phyloP scores from a whole-genome alignment of 2,797 vertebrate genomes.

The Adelosebastes latens region DNA sequence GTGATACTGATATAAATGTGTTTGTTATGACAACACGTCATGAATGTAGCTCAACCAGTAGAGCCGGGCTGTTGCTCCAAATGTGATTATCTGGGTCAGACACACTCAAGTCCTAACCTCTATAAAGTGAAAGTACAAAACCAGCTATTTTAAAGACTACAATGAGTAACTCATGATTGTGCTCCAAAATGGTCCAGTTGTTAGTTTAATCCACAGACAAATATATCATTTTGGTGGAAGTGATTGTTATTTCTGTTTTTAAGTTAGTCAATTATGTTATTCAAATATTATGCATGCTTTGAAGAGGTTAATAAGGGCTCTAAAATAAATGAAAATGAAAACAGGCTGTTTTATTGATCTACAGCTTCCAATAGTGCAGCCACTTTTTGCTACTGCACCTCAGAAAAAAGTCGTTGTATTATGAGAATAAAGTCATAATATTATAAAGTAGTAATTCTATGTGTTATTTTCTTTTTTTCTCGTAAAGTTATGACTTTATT shows the following conservation, averaged over 20 bases:
- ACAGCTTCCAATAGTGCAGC: background rate
- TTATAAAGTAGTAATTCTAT: too few relatives aligned
- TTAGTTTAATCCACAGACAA: background rate
- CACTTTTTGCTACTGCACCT: background rate
- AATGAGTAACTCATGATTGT: background rate
- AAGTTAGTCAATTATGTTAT: background rate
- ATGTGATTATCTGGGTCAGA: conserved; percentile 8
- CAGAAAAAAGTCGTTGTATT: too few relatives aligned
- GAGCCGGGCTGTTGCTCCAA: conserved; percentile 4
- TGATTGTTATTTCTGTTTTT: background rate
- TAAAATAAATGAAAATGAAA: background rate
- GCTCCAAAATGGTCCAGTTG: background rate
- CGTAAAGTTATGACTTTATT: too few relatives aligned
- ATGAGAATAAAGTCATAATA: too few relatives aligned
- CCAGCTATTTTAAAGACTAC: background rate
- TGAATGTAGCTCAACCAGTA: conserved; percentile 35
- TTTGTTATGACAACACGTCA: conserved; percentile 19
- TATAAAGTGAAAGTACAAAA: background rate
- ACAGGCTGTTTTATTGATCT: background rate
- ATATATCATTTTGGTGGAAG: background rate
- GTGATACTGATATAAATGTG: background rate
- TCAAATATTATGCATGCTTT: background rate
- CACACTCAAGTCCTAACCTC: background rate
- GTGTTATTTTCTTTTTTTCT: too few relatives aligned
- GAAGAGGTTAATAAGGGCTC: background rate